A percentile compares a stretch with the other conserved stretches of the same genome.
Conservation (phyloP, 2,113 vertebrate species). For the Pelusios castaneus region DNA sequence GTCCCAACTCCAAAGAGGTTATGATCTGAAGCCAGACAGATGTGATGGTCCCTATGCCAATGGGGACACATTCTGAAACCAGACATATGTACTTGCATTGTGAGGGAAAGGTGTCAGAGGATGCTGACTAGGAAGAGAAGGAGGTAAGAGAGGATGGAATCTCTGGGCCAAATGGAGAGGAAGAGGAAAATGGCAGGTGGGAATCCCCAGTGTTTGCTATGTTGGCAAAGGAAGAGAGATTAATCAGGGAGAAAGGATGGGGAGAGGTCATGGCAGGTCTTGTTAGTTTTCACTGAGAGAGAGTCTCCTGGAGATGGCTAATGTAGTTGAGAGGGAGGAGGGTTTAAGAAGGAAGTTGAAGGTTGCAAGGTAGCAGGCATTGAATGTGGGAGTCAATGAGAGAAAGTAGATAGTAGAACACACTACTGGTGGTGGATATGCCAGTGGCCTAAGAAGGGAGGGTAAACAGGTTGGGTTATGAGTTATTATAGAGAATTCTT, state of each 20-base stretch:
- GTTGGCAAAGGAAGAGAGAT: constrained; percentile 4
- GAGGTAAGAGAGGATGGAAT: background rate
- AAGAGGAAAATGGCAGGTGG: background rate
- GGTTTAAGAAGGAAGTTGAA: constrained; percentile 21
- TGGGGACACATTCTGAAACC: background rate
- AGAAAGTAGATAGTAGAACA: background rate
- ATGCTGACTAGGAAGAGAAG: background rate
- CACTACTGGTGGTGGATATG: no score
- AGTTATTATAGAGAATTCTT: no score
- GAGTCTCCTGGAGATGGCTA: constrained; percentile 31
- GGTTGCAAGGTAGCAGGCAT: constrained; percentile 23
- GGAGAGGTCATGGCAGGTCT: background rate
- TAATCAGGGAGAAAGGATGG: background rate
- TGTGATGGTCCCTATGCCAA: background rate
- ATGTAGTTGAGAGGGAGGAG: background rate
- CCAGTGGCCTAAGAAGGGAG: no score
- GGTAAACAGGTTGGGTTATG: no score
- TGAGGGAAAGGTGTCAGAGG: background rate
- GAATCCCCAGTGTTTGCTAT: background rate
- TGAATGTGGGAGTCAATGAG: background rate
- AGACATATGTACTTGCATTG: background rate
- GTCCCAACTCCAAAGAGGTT: background rate
- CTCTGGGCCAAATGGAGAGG: background rate
- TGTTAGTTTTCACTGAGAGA: constrained; percentile 6
- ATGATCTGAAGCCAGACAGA: background rate